Conservation (phyloP, 2,113 vertebrate species). For the Clinocottus analis region DNA sequence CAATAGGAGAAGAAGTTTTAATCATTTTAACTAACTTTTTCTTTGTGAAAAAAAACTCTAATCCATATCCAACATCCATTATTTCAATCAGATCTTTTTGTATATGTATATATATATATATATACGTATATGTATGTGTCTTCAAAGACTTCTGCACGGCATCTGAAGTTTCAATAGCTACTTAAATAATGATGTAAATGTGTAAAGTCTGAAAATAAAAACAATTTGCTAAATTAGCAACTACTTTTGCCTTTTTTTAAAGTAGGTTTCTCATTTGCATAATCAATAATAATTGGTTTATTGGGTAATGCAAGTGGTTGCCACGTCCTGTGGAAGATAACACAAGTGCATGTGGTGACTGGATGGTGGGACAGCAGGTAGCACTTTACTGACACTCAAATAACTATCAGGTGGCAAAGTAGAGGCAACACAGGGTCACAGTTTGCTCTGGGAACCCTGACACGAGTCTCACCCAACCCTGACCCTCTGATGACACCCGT, state of each 20-base stretch:
- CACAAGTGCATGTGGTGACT: constrained; percentile 38
- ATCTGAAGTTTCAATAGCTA: background rate
- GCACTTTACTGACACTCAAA: constrained; percentile 27
- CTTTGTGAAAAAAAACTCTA: background rate
- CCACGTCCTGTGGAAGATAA: background rate
- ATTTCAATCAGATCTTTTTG: background rate
- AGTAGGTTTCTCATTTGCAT: background rate
- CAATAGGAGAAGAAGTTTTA: background rate
- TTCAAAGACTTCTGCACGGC: background rate
- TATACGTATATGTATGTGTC: too few species aligned
- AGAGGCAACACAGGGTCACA: constrained; percentile 25
- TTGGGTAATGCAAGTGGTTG: background rate
- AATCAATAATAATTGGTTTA: background rate
- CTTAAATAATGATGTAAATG: background rate
- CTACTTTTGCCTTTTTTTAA: background rate
- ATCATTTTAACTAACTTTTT: background rate
- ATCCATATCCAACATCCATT: background rate
- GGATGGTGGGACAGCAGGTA: constrained; percentile 28
- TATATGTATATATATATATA: too few species aligned
- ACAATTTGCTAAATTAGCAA: background rate
- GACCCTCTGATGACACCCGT: constrained; percentile 20
- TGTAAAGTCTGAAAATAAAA: background rate
- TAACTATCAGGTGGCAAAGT: constrained; percentile 53
- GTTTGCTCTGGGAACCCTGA: constrained; percentile 31
- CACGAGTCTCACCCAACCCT: constrained; percentile 29